Evolutionary conservation across 23 tunicate genomes (phyloP), one percentile per base, ranked within the genome.

Genomic region (Clavelina lepadiformis): DNA sequence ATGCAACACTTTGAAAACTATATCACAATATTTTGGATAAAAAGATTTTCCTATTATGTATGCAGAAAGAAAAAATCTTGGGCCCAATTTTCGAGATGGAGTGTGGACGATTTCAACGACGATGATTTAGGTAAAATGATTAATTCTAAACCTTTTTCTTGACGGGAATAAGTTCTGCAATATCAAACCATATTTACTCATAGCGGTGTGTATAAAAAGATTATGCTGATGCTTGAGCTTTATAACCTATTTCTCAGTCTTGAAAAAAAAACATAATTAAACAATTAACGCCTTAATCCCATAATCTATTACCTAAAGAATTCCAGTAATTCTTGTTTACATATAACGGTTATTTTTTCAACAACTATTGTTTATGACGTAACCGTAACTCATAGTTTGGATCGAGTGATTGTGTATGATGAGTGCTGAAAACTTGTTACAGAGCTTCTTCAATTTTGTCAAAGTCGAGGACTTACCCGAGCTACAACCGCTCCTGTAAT

Each of bases 371-470:
- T n/a, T n/a, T n/a, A n/a, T n/a, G n/a, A n/a, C n/a, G n/a, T n/a
- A n/a, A n/a, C n/a, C n/a, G n/a, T n/a, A n/a, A n/a, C n/a, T n/a
- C n/a, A n/a, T n/a, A n/a, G n/a, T n/a, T n/a, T n/a, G n/a, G n/a
- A n/a, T n/a, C n/a, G n/a, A n/a, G n/a, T n/a, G n/a, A 11, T 53
- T 53, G n/a, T 53, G 59, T 58, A n/a, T n/a, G n/a, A n/a, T n/a
- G n/a, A n/a, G n/a, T n/a, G n/a, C n/a, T n/a, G n/a, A n/a, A n/a
- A n/a, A n/a, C n/a, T n/a, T 24, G 5, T 58, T 63, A 23, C 28
- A 76, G 82, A 76, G 20, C 46, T 76, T 38, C 56, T 76, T 6
- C 62, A 76, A 8, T 76, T 76, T 55, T 76, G 82, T 31, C 70
- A 58, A 6, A 31, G 56, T 13, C 55, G 68, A 18, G 82, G 82